Conservation (phyloP, 2,888 invertebrate genomes). For the Osmoderma eremita region DNA sequence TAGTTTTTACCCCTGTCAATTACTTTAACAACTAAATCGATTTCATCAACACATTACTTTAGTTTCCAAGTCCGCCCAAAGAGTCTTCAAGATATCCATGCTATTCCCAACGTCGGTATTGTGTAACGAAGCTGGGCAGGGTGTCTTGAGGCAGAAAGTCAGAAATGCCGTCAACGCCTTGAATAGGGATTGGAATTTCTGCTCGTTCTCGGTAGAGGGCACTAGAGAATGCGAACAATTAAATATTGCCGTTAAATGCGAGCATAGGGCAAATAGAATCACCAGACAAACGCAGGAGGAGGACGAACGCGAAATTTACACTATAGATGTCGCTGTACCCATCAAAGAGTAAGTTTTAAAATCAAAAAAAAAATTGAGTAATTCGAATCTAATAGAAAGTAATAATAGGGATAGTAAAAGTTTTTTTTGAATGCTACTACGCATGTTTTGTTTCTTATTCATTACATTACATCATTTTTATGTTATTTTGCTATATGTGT, state of each 20-base stretch:
- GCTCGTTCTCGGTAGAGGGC: constrained; percentile 89
- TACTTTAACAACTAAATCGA: too few relatives aligned
- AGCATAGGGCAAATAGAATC: constrained; percentile 76
- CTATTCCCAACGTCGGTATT: constrained; percentile 96
- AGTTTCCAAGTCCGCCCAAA: constrained; percentile 91
- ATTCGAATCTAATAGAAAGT: background rate
- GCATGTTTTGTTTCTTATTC: constrained; percentile 13
- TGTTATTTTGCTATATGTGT: constrained; percentile 25
- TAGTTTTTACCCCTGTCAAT: too few relatives aligned
- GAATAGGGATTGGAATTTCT: constrained; percentile 97
- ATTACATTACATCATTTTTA: constrained; percentile 16
- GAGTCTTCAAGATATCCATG: constrained; percentile 93
- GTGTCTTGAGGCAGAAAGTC: constrained; percentile 89
- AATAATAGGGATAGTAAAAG: background rate
- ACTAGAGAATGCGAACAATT: constrained; percentile 89
- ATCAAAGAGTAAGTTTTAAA: constrained; percentile 81
- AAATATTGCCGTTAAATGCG: constrained; percentile 91
- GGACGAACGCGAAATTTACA: constrained; percentile 80
- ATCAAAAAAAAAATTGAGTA: background rate
- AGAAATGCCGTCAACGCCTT: constrained; percentile 88
- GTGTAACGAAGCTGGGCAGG: constrained; percentile 95
- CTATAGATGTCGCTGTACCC: constrained; percentile 82
- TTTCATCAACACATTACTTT: constrained; percentile 51
- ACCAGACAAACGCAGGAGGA: constrained; percentile 72
- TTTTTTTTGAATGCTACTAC: constrained; percentile 6